Evolutionary conservation across 2,113 vertebrate species (phyloP).

Genomic region (Tamias sibiricus): DNA sequence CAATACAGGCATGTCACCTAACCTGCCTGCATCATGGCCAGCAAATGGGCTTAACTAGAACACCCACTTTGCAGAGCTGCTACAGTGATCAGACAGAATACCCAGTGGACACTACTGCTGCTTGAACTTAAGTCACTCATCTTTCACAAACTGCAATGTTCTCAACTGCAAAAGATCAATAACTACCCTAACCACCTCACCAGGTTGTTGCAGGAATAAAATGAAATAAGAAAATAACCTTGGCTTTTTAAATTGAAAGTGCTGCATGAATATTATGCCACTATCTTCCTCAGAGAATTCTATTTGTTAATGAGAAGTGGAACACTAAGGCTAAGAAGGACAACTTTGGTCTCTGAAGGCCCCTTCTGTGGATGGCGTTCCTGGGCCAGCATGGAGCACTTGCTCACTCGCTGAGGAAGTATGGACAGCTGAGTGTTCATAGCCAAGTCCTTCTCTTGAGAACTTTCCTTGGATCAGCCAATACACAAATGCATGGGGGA

Average conservation of each 20-base stretch:
- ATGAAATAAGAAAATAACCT: neutral
- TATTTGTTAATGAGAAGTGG: neutral
- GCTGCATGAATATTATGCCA: neutral
- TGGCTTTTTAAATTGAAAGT: neutral
- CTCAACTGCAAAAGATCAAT: neutral
- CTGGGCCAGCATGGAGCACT: too few relatives aligned
- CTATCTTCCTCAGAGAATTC: neutral
- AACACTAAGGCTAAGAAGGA: neutral
- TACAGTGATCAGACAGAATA: neutral
- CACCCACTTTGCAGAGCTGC: neutral
- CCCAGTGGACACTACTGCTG: neutral
- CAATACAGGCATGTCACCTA: neutral
- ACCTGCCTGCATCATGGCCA: accelerated
- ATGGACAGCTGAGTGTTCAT: too few relatives aligned
- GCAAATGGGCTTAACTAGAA: neutral
- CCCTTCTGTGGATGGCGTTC: neutral
- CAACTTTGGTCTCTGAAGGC: neutral
- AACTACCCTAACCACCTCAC: neutral
- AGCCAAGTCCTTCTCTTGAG: neutral
- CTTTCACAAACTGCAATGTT: neutral
- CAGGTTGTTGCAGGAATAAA: neutral
- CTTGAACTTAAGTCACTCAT: too few relatives aligned
- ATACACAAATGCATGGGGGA: neutral
- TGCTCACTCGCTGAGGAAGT: too few relatives aligned
- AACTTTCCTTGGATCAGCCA: neutral